phyloP scores from a whole-genome alignment of 2,797 vertebrate species.

The Pygocentrus nattereri region DNA sequence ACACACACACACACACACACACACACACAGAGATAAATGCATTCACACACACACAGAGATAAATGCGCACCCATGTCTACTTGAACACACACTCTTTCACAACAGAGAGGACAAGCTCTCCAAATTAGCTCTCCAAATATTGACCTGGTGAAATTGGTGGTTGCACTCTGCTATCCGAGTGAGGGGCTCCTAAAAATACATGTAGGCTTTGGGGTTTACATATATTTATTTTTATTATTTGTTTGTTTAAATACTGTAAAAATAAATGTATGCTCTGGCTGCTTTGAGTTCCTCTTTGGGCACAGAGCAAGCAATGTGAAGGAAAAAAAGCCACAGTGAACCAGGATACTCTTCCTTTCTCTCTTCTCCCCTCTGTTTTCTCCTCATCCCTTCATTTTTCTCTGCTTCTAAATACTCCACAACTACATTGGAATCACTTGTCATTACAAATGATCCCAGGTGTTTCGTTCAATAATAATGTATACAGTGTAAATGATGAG shows the following conservation, averaged over 20 bases:
- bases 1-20: no score
- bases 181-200: slow-evolving; percentile 76
- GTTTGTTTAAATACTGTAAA: slow-evolving; percentile 83
- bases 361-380: slow-evolving; percentile 21
- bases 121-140: slow-evolving; percentile 85
- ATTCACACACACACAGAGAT: slow-evolving; percentile 53
- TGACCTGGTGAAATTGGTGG: slow-evolving; percentile 80
- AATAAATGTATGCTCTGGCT: slow-evolving; percentile 78
- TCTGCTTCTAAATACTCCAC: slow-evolving; percentile 4
- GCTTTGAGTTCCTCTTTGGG: slow-evolving; percentile 75
- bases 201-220: slow-evolving; percentile 75
- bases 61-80: slow-evolving; percentile 4
- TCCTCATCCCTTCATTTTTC: slow-evolving; percentile 8
- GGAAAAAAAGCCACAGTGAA: slow-evolving; percentile 47
- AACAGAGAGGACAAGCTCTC: slow-evolving; percentile 76
- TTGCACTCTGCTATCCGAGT: slow-evolving; percentile 72
- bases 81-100: slow-evolving; percentile 54
- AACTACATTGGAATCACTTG: no score
- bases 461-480: no score
- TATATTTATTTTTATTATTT: slow-evolving; percentile 83
- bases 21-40: neutral
- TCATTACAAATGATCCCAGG: no score
- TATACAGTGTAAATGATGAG: no score
- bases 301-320: slow-evolving; percentile 81
- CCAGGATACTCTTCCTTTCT: slow-evolving; percentile 50